Percentiles rank a stretch among this genome's conserved stretches.
Evolutionary conservation across 2,797 vertebrate genomes (phyloP).

Genomic region (Typhlichthys eigenmanni): DNA sequence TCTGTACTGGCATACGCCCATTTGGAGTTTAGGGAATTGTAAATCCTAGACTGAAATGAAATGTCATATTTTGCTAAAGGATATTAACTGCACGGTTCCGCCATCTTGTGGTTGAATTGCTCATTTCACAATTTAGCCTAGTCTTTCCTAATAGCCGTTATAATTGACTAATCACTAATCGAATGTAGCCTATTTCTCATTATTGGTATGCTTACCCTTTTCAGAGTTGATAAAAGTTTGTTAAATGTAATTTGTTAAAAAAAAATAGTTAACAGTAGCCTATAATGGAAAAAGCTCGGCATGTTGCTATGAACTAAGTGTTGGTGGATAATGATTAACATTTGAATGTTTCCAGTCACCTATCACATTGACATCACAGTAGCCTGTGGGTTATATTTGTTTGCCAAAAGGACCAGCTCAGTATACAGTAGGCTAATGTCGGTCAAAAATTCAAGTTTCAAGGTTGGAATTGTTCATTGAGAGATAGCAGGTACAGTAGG

Average conservation of each 20-base stretch:
- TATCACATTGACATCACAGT: constrained; percentile 6
- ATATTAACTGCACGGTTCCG: constrained; percentile 70
- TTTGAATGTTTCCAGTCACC: constrained; percentile 29
- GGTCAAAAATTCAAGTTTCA: too few relatives aligned
- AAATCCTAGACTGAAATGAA: neutral
- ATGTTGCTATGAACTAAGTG: constrained; percentile 16
- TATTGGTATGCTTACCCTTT: neutral
- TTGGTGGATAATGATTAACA: constrained; percentile 63
- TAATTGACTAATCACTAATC: too few relatives aligned
- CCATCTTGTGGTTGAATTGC: constrained; percentile 57
- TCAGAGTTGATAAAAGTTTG: neutral
- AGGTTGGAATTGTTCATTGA: too few relatives aligned
- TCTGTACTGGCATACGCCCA: neutral
- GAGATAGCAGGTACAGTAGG: too few relatives aligned
- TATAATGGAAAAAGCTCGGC: neutral
- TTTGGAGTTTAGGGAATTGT: neutral
- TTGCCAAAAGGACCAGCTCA: too few relatives aligned
- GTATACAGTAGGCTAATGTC: too few relatives aligned
- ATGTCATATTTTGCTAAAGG: neutral
- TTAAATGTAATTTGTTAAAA: neutral
- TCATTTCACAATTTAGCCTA: too few relatives aligned
- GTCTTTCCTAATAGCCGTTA: too few relatives aligned
- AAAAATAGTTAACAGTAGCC: neutral
- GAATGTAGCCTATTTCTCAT: neutral
- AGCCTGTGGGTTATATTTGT: neutral